These are phyloP conservation scores for Stegana nigrithorax DNA, from an alignment of 2,888 invertebrate genomes.

Conservation along the genomic window DNA sequence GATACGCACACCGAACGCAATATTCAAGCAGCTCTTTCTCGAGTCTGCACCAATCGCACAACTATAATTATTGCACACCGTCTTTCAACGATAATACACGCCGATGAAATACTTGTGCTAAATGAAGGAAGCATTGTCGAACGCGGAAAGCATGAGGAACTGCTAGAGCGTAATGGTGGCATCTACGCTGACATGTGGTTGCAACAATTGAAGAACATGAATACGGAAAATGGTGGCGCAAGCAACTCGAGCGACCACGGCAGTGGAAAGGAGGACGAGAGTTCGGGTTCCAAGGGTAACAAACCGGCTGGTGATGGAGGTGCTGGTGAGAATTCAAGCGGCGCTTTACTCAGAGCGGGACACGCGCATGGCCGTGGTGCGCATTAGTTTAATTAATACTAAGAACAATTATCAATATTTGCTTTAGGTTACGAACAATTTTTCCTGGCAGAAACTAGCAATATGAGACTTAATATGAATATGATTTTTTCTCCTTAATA, in stretches of 20 bases:
- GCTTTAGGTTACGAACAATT: constrained; percentile 8
- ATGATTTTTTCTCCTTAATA: not conserved
- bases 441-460: not conserved
- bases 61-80: constrained; percentile 95
- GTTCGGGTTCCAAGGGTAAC: not conserved
- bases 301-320: not conserved
- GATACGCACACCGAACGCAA: constrained; percentile 97
- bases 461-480: constrained; percentile 5
- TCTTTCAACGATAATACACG: constrained; percentile 93
- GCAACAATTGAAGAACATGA: constrained; percentile 76
- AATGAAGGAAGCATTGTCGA: constrained; percentile 93
- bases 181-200: constrained; percentile 94
- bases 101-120: constrained; percentile 93
- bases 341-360: constrained; percentile 42
- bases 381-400: constrained; percentile 32
- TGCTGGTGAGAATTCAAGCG: constrained; percentile 6
- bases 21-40: constrained; percentile 86
- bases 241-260: constrained; percentile 21
- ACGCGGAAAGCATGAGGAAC: constrained; percentile 80
- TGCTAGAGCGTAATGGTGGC: constrained; percentile 78
- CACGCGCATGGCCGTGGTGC: constrained; percentile 50
- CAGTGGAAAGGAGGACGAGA: not conserved
- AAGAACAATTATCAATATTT: constrained; percentile 28
- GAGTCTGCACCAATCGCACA: constrained; percentile 89
- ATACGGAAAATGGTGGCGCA: constrained; percentile 45